phyloP scores from a whole-genome alignment of 2,113 vertebrate species.

The Podiceps cristatus region DNA sequence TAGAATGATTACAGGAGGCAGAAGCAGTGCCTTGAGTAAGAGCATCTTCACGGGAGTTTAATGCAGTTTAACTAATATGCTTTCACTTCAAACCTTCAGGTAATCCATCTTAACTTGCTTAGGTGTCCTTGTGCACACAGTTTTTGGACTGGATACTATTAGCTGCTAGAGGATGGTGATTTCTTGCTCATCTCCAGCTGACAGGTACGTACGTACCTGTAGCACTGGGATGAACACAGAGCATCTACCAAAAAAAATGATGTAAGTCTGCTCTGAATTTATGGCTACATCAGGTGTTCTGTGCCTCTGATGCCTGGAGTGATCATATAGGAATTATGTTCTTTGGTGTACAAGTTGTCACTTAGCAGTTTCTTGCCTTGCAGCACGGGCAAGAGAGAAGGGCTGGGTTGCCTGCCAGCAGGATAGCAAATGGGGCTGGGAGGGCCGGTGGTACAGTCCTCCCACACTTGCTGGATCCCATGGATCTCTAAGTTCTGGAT shows the following conservation, averaged over 20 bases:
- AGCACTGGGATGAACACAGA: neutral
- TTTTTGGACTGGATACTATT: neutral
- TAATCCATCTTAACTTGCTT: conserved; percentile 20
- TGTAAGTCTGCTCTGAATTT: neutral
- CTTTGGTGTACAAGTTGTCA: neutral
- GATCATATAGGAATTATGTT: neutral
- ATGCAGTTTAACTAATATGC: conserved; percentile 27
- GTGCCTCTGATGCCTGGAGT: neutral
- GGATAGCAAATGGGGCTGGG: neutral
- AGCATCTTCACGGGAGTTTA: neutral
- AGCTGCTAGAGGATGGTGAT: neutral
- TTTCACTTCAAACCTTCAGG: conserved; percentile 9
- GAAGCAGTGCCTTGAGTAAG: neutral
- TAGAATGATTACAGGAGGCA: conserved; percentile 29
- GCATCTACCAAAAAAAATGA: neutral
- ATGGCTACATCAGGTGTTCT: neutral
- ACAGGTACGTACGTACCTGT: neutral
- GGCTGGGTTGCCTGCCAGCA: neutral
- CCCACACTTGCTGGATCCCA: neutral
- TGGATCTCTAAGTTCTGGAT: neutral
- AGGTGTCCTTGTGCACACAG: neutral
- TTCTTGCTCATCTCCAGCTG: neutral
- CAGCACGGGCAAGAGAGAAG: neutral
- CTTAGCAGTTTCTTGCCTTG: neutral
- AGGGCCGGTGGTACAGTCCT: neutral